Percentiles rank a stretch among this genome's conserved stretches.
phyloP scores from a whole-genome alignment of 2,888 invertebrate species.

The Caenorhabditis auriculariae region DNA sequence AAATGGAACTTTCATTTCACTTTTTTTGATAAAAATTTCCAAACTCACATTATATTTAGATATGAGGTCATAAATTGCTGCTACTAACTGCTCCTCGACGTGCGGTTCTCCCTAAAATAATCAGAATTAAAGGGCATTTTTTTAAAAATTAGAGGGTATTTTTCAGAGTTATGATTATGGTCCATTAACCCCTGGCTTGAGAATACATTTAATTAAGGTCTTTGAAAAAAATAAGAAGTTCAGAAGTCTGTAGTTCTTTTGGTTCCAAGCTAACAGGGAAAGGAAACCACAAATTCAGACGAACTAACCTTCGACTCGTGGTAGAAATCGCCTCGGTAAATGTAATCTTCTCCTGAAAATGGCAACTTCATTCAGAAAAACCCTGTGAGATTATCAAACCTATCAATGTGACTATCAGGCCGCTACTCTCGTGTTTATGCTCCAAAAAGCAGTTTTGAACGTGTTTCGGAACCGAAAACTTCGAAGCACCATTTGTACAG shows the following conservation, averaged over 20 bases:
- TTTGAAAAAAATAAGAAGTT: too few species aligned
- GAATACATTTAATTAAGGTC: too few species aligned
- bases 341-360: constrained; percentile 58
- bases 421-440: constrained; percentile 62
- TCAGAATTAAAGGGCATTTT: too few species aligned
- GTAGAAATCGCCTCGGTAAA: constrained; percentile 63
- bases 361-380: neutral
- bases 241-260: too few species aligned
- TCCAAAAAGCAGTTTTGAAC: constrained; percentile 63
- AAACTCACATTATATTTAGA: constrained; percentile 60
- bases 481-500: constrained; percentile 63
- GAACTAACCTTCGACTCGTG: constrained; percentile 63
- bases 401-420: constrained; percentile 61
- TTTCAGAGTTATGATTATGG: too few species aligned
- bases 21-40: neutral
- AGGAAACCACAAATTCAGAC: too few species aligned
- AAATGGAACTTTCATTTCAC: neutral
- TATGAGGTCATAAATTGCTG: constrained; percentile 62
- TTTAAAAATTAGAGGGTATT: too few species aligned
- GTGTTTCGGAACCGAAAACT: constrained; percentile 63
- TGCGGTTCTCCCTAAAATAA: constrained; percentile 63
- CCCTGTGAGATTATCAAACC: constrained; percentile 17
- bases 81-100: constrained; percentile 63
- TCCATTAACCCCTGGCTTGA: too few species aligned
- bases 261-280: too few species aligned